Evolutionary conservation across 2,888 invertebrate species (phyloP).

Genomic region (Eupithecia exiguata): DNA sequence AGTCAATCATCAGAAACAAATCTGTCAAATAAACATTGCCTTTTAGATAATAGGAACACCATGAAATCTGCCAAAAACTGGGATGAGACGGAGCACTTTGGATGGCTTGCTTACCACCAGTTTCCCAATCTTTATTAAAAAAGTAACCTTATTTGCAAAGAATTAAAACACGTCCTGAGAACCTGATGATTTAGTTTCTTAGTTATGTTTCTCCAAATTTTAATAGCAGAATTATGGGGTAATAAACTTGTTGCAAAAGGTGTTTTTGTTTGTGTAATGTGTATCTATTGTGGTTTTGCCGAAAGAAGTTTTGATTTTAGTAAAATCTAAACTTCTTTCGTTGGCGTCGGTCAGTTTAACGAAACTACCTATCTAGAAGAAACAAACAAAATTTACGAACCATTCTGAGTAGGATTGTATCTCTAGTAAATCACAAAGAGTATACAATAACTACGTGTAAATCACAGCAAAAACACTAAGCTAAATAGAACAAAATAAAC

Average conservation of each 20-base stretch:
- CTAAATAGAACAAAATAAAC: not conserved
- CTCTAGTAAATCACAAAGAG: not conserved
- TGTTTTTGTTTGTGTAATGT: not conserved
- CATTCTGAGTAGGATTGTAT: not conserved
- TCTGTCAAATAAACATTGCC: too few relatives aligned
- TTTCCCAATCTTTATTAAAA: too few relatives aligned
- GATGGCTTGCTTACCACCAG: too few relatives aligned
- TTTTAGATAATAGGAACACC: too few relatives aligned
- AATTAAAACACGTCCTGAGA: too few relatives aligned
- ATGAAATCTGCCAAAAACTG: too few relatives aligned
- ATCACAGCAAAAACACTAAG: not conserved
- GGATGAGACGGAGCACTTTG: too few relatives aligned
- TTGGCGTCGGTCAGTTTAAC: not conserved
- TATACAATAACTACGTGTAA: too few relatives aligned
- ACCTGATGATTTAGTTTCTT: too few relatives aligned
- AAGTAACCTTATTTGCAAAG: too few relatives aligned
- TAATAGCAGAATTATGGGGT: not conserved
- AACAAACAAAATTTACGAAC: not conserved
- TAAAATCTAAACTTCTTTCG: not conserved
- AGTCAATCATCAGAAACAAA: too few relatives aligned
- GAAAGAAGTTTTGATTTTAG: too few relatives aligned
- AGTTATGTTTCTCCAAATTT: not conserved
- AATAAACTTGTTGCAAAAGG: not conserved
- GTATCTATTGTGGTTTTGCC: not conserved
- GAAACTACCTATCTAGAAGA: not conserved